Evolutionary conservation across 2,888 invertebrate genomes (phyloP).

Genomic region (Eudemis profundana): DNA sequence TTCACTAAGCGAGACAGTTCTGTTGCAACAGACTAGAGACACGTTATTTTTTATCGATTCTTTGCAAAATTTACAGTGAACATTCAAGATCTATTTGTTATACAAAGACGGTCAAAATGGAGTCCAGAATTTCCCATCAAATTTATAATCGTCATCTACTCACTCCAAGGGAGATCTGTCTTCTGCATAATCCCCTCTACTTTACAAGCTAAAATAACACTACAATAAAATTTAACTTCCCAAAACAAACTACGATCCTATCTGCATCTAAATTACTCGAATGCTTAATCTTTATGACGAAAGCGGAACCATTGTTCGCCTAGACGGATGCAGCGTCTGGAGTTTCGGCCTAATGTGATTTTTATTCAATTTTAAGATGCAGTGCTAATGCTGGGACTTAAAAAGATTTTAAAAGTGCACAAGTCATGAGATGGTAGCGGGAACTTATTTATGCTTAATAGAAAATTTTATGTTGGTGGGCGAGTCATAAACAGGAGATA

Average conservation of each 20-base stretch:
- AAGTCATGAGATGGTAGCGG: constrained; percentile 13
- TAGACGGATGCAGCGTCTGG: constrained; percentile 31
- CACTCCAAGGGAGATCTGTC: not conserved
- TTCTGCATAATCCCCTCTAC: constrained; percentile 16
- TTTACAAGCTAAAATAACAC: constrained; percentile 35
- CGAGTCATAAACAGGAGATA: no score
- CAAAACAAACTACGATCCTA: constrained; percentile 38
- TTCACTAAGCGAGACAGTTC: no score
- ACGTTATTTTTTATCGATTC: no score
- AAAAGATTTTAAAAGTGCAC: constrained; percentile 46
- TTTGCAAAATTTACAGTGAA: no score
- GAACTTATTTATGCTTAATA: no score
- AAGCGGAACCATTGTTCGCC: constrained; percentile 29
- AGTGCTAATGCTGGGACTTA: constrained; percentile 62
- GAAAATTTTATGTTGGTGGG: no score
- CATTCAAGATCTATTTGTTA: not conserved
- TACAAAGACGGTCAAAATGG: not conserved
- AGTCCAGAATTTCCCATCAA: not conserved
- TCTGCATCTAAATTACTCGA: constrained; percentile 36
- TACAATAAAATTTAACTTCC: constrained; percentile 35
- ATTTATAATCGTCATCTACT: constrained; percentile 4
- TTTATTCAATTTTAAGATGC: constrained; percentile 71
- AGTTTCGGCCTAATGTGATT: constrained; percentile 61
- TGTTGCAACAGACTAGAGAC: no score
- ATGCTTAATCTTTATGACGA: constrained; percentile 29